These are phyloP conservation scores for Octopus sinensis DNA, from an alignment of 1,140 invertebrate species.

Conservation along the genomic window DNA sequence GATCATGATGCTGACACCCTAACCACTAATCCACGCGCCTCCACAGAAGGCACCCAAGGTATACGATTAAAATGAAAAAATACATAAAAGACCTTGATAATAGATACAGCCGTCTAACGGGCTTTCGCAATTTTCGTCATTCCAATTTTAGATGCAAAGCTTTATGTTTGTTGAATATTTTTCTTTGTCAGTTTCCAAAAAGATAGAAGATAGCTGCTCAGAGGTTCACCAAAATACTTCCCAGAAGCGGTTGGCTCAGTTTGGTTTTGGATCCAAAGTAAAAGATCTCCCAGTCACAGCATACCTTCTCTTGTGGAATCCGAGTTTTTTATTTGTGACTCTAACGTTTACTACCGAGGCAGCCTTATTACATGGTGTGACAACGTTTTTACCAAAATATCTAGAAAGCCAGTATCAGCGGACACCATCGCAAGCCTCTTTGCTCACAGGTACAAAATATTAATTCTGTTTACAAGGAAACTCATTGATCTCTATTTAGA, in stretches of 20 bases:
- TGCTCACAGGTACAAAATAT: conserved; percentile 67
- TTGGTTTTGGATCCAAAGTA: conserved; percentile 26
- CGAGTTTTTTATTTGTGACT: conserved; percentile 76
- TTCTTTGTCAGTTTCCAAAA: too few relatives aligned
- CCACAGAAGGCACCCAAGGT: too few relatives aligned
- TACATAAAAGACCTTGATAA: too few relatives aligned
- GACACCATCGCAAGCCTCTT: conserved; percentile 69
- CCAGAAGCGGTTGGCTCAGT: not conserved
- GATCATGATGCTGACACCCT: too few relatives aligned
- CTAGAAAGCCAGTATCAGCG: conserved; percentile 81
- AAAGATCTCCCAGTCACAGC: conserved; percentile 27
- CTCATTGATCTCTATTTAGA: too few relatives aligned
- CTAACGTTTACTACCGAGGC: conserved; percentile 73
- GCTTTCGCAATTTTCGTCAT: too few relatives aligned
- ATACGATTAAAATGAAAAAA: too few relatives aligned
- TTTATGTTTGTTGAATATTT: too few relatives aligned
- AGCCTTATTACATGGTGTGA: conserved; percentile 72
- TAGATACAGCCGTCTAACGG: too few relatives aligned
- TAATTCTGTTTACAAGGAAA: too few relatives aligned
- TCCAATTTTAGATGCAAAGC: too few relatives aligned
- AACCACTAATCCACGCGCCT: too few relatives aligned
- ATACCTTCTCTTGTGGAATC: conserved; percentile 66
- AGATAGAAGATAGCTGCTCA: conserved; percentile 8
- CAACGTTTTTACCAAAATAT: conserved; percentile 76
- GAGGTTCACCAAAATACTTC: conserved; percentile 27